Conservation (phyloP, 2,113 vertebrate genomes). For the Tonatia bakeri region DNA sequence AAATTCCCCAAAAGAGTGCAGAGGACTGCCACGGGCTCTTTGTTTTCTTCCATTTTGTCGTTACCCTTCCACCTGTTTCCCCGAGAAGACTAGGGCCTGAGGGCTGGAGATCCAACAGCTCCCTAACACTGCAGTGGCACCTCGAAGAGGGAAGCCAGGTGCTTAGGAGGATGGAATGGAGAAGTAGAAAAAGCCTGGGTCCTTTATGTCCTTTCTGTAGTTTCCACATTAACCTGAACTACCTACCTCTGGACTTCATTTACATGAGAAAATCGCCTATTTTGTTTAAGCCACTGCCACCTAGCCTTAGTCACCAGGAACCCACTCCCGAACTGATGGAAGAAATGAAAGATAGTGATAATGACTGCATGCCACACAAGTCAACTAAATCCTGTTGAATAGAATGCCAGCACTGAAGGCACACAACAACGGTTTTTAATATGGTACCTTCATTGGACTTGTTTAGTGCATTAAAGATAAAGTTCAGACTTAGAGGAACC, state of each 20-base stretch:
- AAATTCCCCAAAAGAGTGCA: not conserved
- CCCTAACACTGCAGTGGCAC: not conserved
- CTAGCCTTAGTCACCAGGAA: not conserved
- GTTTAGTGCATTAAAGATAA: slow-evolving; percentile 6
- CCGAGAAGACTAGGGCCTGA: not conserved
- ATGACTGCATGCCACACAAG: not conserved
- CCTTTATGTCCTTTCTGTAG: not conserved
- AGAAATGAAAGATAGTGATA: not conserved
- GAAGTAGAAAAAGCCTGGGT: not conserved
- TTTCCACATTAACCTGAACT: not conserved
- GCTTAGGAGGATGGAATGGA: not conserved
- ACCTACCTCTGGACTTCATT: not conserved
- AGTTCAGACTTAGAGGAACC: not conserved
- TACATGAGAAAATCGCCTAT: not conserved
- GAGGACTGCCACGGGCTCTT: not conserved
- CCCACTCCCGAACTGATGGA: not conserved
- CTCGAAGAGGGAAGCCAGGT: not conserved
- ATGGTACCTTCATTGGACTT: not conserved
- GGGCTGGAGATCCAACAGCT: not conserved
- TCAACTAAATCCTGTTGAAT: not conserved
- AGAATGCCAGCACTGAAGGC: not conserved
- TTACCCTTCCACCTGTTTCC: not conserved
- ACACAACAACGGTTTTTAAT: not conserved
- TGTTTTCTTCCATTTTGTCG: not conserved
- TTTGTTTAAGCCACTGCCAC: not conserved